Evolutionary conservation across 1,140 invertebrate genomes (phyloP), one percentile per base, ranked within the genome.

Genomic region (Caerostris darwini): DNA sequence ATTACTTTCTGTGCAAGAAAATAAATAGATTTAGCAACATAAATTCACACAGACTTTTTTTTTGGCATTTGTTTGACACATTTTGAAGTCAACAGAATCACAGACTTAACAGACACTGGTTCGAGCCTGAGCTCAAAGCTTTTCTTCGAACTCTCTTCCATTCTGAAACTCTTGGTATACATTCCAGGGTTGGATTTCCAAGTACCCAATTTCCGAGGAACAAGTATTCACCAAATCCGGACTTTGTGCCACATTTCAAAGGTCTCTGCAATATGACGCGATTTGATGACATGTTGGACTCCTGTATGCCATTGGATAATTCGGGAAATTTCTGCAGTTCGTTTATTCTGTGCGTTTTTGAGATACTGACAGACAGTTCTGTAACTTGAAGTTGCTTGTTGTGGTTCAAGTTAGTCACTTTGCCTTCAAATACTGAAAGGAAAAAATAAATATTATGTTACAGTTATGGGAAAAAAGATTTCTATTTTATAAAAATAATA

Each of bases 191-290:
- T n/a, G 97, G 96, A 61, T 97, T 96, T 3, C 97, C 98, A 10
- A 98, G 96, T 94, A 97, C 96, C 92, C 97, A 96, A 90, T 97
- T 96, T 14, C 98, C 98, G 97, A 98, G 98, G 95, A 98, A 97
- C 59, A 98, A 96, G 96, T 98, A 98, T 96, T 98, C 97, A 0
- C 98, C 98, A 7, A 96, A 96, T 7, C 98, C 98, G 56, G 97
- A 97, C 58, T 96, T 96, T 19, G 97, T 97, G 7, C 97, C 97
- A 95, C 98, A 98, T 87, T 97, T 96, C 12, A 97, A 96, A 0
- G 97, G 96, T 59, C 98, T 97, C 69, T 96, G 59, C 95, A 97
- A 92, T 95, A 94, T 94, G 8, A 95, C 95, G 69, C 92, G 83
- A 12, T 94, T 69, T 57, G 77, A n/a, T 34, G 58, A 34, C 10